Evolutionary conservation across 2,797 vertebrate genomes (phyloP), one percentile per base, ranked within the genome.

Genomic region (Phoxinus dragarum): DNA sequence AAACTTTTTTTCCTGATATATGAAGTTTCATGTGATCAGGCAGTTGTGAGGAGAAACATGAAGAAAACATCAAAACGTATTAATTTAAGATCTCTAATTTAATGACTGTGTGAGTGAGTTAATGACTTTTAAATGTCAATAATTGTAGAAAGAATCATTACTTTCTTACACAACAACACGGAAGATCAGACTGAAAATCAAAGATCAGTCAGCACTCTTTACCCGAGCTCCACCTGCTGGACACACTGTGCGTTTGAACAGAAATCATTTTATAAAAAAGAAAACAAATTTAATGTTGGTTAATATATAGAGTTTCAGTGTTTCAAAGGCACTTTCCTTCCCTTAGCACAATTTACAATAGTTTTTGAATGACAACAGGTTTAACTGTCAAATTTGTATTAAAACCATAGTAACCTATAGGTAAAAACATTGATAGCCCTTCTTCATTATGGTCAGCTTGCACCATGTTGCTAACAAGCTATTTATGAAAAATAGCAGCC

Each of bases 161-260:
- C 54, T 68, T 84, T 31, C 10, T 67, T 9, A 40, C n/a, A 40
- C 16, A 75, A 66, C 8, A 49, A 23, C 72, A 67, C 19, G 31
- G 74, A n/a, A 7, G 49, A 56, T 75, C 14, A 66, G 27, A 34
- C 61, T 34, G 1, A 16, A 16, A 66, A 64, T 66, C 52, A 76
- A 74, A 49, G 80, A 40, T 27, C 34, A 69, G 71, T 16, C 17
- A 80, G 42, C 3, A 5, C 38, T 59, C 66, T 82, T 77, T 84
- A 64, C 40, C 40, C 61, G 23, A 82, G 54, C 85, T 23, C 87
- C 80, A 68, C 47, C 87, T 85, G 47, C 75, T 85, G 87, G 87
- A 34, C 47, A 69, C 54, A 84, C 4, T 42, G 16, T 56, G 56
- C n/a, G 31, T 5, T 56, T 21, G 16, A 11, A 56, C 23, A 31